Conservation (phyloP, 2,888 invertebrate genomes). For the Mamestra brassicae region DNA sequence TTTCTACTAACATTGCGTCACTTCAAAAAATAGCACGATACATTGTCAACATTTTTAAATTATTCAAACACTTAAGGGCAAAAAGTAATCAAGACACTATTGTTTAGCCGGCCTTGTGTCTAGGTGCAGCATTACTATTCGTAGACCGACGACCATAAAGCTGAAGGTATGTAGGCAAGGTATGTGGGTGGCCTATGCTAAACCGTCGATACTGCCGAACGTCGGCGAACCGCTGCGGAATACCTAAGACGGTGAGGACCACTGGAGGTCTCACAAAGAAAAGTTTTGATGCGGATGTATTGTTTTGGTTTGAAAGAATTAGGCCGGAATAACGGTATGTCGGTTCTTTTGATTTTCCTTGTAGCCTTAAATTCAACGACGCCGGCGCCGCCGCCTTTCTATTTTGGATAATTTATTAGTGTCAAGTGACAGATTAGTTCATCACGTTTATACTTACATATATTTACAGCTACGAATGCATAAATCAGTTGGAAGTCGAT, state of each 20-base stretch:
- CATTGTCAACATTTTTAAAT: constrained; percentile 61
- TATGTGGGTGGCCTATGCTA: constrained; percentile 82
- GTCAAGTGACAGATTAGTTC: constrained; percentile 38
- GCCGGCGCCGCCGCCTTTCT: constrained; percentile 33
- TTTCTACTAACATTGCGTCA: constrained; percentile 49
- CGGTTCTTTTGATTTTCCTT: constrained; percentile 49
- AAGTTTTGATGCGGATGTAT: constrained; percentile 54
- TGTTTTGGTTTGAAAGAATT: constrained; percentile 45
- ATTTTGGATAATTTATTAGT: constrained; percentile 51
- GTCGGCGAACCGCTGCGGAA: constrained; percentile 75
- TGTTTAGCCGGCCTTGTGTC: constrained; percentile 78
- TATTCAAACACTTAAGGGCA: constrained; percentile 75
- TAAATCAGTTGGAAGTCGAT: constrained; percentile 44
- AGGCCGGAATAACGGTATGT: constrained; percentile 42
- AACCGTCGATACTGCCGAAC: constrained; percentile 76
- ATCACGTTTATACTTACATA: constrained; percentile 35
- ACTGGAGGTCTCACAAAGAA: constrained; percentile 63
- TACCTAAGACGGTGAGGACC: constrained; percentile 71
- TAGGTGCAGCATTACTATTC: constrained; percentile 84
- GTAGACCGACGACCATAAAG: constrained; percentile 74
- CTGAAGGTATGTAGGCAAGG: constrained; percentile 77
- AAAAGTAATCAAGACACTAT: constrained; percentile 83
- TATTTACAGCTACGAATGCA: constrained; percentile 30
- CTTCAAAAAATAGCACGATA: constrained; percentile 42
- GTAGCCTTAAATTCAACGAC: constrained; percentile 4